Evolutionary conservation across 2,113 vertebrate species (phyloP), one percentile per base, ranked within the genome.

Genomic region (Psettodes erumei): DNA sequence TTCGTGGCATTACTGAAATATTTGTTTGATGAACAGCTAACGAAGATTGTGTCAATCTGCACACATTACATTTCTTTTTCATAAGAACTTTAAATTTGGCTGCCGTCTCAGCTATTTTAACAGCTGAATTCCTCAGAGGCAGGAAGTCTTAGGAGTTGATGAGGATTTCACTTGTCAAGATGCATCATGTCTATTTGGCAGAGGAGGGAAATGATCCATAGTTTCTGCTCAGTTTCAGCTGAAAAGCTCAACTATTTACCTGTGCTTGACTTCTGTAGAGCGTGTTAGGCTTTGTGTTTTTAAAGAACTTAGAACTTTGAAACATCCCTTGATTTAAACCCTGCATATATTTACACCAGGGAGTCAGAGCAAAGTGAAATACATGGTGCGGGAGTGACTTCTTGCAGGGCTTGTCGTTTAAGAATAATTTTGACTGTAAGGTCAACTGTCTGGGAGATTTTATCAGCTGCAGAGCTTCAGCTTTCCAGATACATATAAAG

Each of bases 401-500:
- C n/a, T 12, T 38, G 11, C 12, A 38, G 37, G 37, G 11, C 15
- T 18, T 18, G 4, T 42, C 11, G 38, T 16, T 42, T 13, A 42
- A 42, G 15, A 42, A 16, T 16, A 4, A 16, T 38, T 12, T 38
- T 38, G 37, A 38, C 37, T 38, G 13, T 1, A 15, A 63, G 47
- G 33, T 54, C 1, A 13, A 53, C 27, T 2, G 23, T 78, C 42
- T n/a, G 33, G 32, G 16, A 48, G 38, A 23, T 19, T 67, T 37
- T 7, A 56, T 48, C 67, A 65, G 62, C 59, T 19, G 66, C 48
- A 25, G 19, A 60, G 59, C 62, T 54, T 54, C 18, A 25, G 13
- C 43, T 71, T 55, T 80, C 66, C 75, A 77, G 40, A 25, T 48
- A 32, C 48, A 45, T 1, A 54, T 69, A 62, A 80, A 74, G 38